Percentiles rank a stretch among this genome's conserved stretches.
Conservation (phyloP, 2,888 invertebrate genomes). For the Chorisops tibialis region DNA sequence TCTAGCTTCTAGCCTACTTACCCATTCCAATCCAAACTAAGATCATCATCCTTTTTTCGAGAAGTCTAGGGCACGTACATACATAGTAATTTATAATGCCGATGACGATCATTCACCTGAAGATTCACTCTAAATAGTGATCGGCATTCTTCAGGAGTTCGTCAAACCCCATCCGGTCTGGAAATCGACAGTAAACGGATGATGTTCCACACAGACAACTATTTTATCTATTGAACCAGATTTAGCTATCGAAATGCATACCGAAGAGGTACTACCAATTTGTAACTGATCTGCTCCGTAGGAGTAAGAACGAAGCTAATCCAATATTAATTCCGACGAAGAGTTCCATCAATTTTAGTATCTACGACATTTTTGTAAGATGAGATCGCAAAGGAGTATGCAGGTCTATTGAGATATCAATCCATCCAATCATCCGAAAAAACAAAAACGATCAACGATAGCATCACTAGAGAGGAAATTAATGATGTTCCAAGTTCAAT, state of each 20-base stretch:
- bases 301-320: no score
- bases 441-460: slow-evolving; percentile 9
- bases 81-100: not conserved
- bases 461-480: slow-evolving; percentile 3
- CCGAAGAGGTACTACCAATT: no score
- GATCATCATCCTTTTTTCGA: not conserved
- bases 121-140: not conserved
- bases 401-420: slow-evolving; percentile 1
- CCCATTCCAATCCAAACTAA: no score
- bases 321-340: no score
- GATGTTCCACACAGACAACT: no score
- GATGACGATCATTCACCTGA: not conserved
- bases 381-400: not conserved
- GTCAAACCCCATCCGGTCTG: slow-evolving; percentile 5
- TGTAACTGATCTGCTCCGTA: no score
- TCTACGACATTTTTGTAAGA: no score
- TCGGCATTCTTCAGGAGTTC: not conserved
- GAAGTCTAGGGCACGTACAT: not conserved
- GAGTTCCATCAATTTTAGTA: no score
- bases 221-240: no score
- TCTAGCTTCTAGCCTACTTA: no score
- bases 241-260: no score
- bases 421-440: not conserved
- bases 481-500: slow-evolving; percentile 11
- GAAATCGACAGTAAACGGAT: not conserved